Percentiles rank a stretch among this genome's conserved stretches.
Conservation (phyloP, 2,888 invertebrate genomes). For the Parnassius mnemosyne region DNA sequence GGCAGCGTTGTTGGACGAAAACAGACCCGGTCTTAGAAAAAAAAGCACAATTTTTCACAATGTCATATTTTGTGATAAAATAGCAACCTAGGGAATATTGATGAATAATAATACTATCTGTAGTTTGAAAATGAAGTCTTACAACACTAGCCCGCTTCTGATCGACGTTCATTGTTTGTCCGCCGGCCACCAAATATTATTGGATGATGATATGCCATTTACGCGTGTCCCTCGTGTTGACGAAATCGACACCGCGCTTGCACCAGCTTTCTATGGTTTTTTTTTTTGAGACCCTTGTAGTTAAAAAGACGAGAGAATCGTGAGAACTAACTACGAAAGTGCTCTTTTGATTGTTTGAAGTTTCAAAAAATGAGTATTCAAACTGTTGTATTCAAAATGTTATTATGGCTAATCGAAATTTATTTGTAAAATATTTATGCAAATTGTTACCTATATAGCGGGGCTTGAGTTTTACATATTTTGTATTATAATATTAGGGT, state of each 20-base stretch:
- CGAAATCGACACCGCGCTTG: constrained; percentile 37
- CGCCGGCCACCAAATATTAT: constrained; percentile 55
- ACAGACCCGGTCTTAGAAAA: too few species aligned
- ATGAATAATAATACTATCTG: too few species aligned
- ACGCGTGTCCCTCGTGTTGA: constrained; percentile 46
- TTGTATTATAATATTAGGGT: too few species aligned
- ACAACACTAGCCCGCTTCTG: constrained; percentile 15
- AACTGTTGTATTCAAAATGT: constrained; percentile 15
- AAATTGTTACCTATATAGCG: too few species aligned
- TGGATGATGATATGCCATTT: constrained; percentile 65
- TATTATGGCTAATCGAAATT: constrained; percentile 4
- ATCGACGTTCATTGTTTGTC: constrained; percentile 27
- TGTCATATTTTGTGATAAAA: too few species aligned
- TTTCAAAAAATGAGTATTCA: constrained; percentile 14
- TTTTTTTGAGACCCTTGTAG: constrained; percentile 2
- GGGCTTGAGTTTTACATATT: too few species aligned
- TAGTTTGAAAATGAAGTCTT: background rate
- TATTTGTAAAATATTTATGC: background rate
- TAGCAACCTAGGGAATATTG: too few species aligned
- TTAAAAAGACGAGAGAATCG: constrained; percentile 11
- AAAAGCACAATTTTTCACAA: too few species aligned
- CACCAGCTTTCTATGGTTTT: constrained; percentile 5
- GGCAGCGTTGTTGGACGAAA: too few species aligned
- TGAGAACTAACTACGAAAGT: constrained; percentile 19
- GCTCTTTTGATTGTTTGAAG: constrained; percentile 14